Conservation (phyloP, 2,113 vertebrate genomes). For the Haemorhous mexicanus region DNA sequence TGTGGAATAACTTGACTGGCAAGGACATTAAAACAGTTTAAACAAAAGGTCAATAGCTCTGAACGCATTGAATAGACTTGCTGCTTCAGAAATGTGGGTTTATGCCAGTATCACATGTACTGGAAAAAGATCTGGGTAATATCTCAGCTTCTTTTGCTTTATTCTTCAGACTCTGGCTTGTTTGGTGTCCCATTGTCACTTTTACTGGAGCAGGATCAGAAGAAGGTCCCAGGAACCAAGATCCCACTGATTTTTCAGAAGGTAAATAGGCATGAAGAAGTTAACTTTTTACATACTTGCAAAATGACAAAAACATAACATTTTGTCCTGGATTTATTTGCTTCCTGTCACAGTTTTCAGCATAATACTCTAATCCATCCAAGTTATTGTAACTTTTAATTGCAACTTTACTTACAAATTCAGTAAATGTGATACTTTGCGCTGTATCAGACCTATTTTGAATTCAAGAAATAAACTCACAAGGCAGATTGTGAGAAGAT, state of each 20-base stretch:
- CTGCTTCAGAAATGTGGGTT: not conserved
- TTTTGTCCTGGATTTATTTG: not conserved
- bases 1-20: not conserved
- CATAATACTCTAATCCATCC: not conserved
- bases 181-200: slow-evolving; percentile 86
- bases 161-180: slow-evolving; percentile 84
- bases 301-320: not conserved
- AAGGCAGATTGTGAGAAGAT: not conserved
- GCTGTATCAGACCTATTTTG: not conserved
- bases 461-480: not conserved
- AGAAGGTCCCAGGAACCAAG: slow-evolving; percentile 78
- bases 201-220: slow-evolving; percentile 94
- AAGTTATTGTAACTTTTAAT: slow-evolving; percentile 47
- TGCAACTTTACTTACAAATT: slow-evolving; percentile 8
- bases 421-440: slow-evolving; percentile 9
- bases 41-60: not conserved
- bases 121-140: not conserved
- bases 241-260: slow-evolving; percentile 91
- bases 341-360: not conserved
- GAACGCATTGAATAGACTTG: not conserved
- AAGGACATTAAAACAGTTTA: not conserved
- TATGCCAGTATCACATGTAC: not conserved
- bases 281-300: not conserved
- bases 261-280: slow-evolving; percentile 68
- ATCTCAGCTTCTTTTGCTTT: slow-evolving; percentile 7